phyloP scores from a whole-genome alignment of 1,140 invertebrate genomes.

The Bombus difficillimus region DNA sequence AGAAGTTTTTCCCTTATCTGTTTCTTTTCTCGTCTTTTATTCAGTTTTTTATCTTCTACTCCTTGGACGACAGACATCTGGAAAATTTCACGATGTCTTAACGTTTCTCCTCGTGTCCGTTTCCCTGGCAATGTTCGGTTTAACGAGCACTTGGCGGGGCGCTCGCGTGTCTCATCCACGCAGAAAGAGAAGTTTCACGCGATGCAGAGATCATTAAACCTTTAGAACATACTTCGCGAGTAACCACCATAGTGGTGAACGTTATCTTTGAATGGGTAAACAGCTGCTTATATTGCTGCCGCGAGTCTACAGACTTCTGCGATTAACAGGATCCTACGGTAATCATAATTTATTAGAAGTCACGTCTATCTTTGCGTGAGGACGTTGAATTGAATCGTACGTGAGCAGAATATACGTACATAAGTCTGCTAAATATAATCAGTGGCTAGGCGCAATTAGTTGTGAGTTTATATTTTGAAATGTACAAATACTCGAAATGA shows the following conservation, averaged over 20 bases:
- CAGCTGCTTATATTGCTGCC: neutral
- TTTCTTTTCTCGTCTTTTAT: too few species aligned
- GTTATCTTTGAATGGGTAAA: slow-evolving; percentile 38
- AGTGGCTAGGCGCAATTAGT: neutral
- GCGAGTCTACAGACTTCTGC: too few species aligned
- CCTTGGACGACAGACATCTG: neutral
- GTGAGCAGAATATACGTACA: neutral
- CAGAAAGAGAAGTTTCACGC: slow-evolving; percentile 18
- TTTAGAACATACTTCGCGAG: slow-evolving; percentile 6
- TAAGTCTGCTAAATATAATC: too few species aligned
- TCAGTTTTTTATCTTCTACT: neutral
- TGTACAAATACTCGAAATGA: too few species aligned
- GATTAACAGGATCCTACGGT: slow-evolving; percentile 11
- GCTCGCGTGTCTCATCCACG: neutral
- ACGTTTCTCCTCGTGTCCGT: neutral
- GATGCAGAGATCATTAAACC: slow-evolving; percentile 21
- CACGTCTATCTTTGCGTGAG: neutral
- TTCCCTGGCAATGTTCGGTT: neutral
- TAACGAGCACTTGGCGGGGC: slow-evolving; percentile 22
- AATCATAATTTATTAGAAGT: slow-evolving; percentile 21
- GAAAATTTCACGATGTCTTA: neutral
- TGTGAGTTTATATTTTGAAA: too few species aligned
- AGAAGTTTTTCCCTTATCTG: neutral
- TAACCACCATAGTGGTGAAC: neutral
- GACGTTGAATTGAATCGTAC: neutral